Evolutionary conservation across 1,140 invertebrate species (phyloP), one percentile per base, ranked within the genome.

Genomic region (Tetramorium alpestre): DNA sequence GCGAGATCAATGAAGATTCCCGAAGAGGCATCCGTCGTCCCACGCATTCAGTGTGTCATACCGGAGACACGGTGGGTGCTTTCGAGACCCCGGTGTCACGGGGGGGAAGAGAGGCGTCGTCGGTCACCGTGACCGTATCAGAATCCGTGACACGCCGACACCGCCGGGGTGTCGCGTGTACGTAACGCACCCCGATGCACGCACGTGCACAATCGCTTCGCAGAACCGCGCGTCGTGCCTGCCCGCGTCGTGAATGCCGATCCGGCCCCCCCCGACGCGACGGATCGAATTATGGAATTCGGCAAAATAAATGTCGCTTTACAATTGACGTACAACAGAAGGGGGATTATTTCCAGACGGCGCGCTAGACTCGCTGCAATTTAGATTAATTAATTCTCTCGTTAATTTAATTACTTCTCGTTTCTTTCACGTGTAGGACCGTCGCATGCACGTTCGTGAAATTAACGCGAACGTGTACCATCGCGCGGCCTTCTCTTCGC

Each of bases 1-100:
- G 10, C 72, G 80, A 33, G 33, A 82, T 90, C 77, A 41, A 73
- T 82, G 72, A 87, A 86, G 88, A 86, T 86, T 77, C 89, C 87
- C 80, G 76, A 78, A 90, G 72, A 88, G 65, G 64, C 11, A 62
- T 60, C 25, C 76, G 82, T 67, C 78, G 58, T 87, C 80, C 88
- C 88, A 88, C 88, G 86, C 91, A 80, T 78, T 33, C 75, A 62
- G 84, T 88, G 85, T 89, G 91, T 91, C 88, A 87, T 76, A 86
- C 89, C 90, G 94, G 94, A 95, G 92, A 94, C 89, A 95, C 93
- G 94, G 93, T 95, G 94, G 94, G 92, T 95, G 93, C 92, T 76
- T 86, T 88, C 88, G 88, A 89, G 75, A 65, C 77, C 91, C 87
- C 67, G 88, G 92, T 93, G 92, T 93, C 92, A 92, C 91, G 89